These are phyloP conservation scores for Lepidothrix coronata DNA, from an alignment of 2,113 vertebrate species.

Conservation along the genomic window DNA sequence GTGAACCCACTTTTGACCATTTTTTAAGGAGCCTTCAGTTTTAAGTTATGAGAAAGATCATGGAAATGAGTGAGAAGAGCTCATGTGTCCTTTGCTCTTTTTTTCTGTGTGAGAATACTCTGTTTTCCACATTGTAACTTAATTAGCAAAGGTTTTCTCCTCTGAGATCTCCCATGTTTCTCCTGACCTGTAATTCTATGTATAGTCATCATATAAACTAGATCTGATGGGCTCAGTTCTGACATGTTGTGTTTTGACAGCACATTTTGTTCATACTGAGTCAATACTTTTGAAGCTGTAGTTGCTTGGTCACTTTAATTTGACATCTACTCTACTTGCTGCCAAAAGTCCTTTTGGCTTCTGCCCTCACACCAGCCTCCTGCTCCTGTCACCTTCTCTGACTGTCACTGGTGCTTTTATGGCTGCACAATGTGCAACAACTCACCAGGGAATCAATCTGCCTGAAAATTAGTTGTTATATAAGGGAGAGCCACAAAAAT, in stretches of 20 bases:
- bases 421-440: constrained; percentile 51
- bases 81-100: background rate
- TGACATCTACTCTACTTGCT: constrained; percentile 18
- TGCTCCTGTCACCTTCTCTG: constrained; percentile 57
- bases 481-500: constrained; percentile 27
- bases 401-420: constrained; percentile 48
- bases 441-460: constrained; percentile 53
- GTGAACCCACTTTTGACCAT: background rate
- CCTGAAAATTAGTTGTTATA: constrained; percentile 22
- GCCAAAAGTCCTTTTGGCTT: constrained; percentile 65
- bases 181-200: constrained; percentile 51
- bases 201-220: constrained; percentile 49
- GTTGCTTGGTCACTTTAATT: constrained; percentile 63
- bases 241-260: constrained; percentile 63
- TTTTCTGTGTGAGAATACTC: background rate
- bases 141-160: constrained; percentile 3
- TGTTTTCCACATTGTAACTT: background rate
- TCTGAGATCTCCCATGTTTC: constrained; percentile 22
- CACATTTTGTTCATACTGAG: constrained; percentile 60
- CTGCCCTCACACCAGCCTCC: constrained; percentile 55
- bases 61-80: background rate
- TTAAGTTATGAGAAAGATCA: background rate
- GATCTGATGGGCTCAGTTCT: constrained; percentile 47
- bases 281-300: constrained; percentile 55
- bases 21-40: background rate